Evolutionary conservation across 2,113 vertebrate genomes (phyloP), one percentile per base, ranked within the genome.

Genomic region (Fregata magnificens): DNA sequence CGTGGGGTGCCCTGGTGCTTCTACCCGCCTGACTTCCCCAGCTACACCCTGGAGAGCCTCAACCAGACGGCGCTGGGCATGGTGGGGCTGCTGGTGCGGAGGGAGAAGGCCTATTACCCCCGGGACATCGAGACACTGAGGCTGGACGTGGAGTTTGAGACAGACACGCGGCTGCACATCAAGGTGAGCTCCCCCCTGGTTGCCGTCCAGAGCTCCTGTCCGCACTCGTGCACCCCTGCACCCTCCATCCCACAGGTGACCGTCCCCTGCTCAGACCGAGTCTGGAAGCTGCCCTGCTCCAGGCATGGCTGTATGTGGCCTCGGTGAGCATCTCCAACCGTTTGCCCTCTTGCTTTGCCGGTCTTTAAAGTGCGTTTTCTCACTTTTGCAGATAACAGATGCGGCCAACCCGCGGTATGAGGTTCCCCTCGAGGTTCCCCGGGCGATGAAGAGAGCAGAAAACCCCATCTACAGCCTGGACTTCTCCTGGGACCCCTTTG

Each of bases 1-100:
- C 96, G 29, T 2, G 98, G 98, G 1, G 96, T 99, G 56, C 99
- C 99, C 4, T 99, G 99, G 99, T 99, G 99, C 95, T 99, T 99
- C 94, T 99, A 99, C 92, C 98, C 99, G 7, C 88, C 96, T 0
- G 97, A 98, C 53, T 99, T 99, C 82, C 98, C 99, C 36, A 99
- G 98, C 25, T 99, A 99, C 72, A 61, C 92, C 5, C 90, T 99
- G 32, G 95, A 98, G 69, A 98, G 97, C 26, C 42, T 98, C 15
- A 98, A 98, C 9, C 95, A 98, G 72, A 98, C 98, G 0, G 81
- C 90, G 0, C 86, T 98, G 82, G 99, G 99, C 24, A 79, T 98
- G 95, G 98, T 86, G 32, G 99, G 98, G 28, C 58, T 74, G 7
- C 98, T 99, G 20, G 95, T 97, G 7, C 97, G 98, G 73, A 94